phyloP scores from a whole-genome alignment of 1,140 invertebrate genomes.

The Pogonognathellus flavescens region DNA sequence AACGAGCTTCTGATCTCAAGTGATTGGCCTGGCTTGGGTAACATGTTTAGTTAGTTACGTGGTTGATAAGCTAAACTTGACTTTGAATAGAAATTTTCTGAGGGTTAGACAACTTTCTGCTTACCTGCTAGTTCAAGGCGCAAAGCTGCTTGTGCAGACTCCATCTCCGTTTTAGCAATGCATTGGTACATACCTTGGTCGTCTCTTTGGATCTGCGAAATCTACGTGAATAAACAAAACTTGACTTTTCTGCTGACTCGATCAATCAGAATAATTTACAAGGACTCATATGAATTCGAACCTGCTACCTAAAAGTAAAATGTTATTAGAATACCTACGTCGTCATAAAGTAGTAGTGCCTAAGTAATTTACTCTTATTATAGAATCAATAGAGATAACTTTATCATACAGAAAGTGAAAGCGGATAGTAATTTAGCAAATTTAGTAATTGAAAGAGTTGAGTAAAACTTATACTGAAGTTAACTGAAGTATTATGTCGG shows the following conservation, averaged over 20 bases:
- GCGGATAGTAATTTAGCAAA: no score
- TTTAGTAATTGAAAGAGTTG: no score
- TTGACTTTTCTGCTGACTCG: slow-evolving; percentile 8
- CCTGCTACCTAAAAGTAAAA: background rate
- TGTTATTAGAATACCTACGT: background rate
- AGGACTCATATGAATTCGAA: no score
- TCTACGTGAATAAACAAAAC: slow-evolving; percentile 52
- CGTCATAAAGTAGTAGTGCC: no score
- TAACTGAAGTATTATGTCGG: no score
- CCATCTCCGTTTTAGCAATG: slow-evolving; percentile 70
- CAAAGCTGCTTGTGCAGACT: slow-evolving; percentile 71
- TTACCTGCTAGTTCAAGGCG: slow-evolving; percentile 73
- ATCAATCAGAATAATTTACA: slow-evolving; percentile 21
- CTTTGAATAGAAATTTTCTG: slow-evolving; percentile 14
- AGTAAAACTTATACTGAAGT: no score
- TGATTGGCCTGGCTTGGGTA: background rate
- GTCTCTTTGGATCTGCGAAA: slow-evolving; percentile 70
- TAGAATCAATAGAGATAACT: no score
- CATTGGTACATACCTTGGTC: slow-evolving; percentile 75
- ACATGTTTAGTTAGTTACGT: background rate
- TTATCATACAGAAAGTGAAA: no score
- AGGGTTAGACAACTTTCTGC: slow-evolving; percentile 15
- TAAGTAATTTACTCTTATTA: no score
- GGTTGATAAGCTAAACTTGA: slow-evolving; percentile 24
- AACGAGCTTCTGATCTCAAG: background rate